Evolutionary conservation across 2,797 vertebrate species (phyloP).

Genomic region (Pristis pectinata): DNA sequence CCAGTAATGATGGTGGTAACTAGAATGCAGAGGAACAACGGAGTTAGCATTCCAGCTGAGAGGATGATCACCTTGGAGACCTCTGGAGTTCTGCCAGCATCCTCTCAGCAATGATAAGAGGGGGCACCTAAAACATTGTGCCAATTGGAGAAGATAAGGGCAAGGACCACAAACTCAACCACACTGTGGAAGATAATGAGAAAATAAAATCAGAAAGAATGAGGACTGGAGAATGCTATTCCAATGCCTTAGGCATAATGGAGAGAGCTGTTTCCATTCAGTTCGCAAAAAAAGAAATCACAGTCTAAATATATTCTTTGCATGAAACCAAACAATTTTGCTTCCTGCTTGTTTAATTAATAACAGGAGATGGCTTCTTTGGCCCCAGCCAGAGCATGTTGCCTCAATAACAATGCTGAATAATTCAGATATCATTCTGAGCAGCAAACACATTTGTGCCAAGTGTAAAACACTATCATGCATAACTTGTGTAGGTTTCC

Average conservation of each 20-base stretch:
- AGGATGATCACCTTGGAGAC: not conserved
- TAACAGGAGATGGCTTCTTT: not conserved
- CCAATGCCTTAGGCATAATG: not conserved
- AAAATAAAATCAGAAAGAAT: not conserved
- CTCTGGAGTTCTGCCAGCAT: not conserved
- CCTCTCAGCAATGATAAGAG: not conserved
- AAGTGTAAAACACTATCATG: not conserved
- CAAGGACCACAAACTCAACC: not conserved
- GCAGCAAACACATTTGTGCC: not conserved
- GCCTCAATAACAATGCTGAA: not conserved
- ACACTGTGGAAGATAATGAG: not conserved
- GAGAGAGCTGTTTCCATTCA: not conserved
- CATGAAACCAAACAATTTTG: not conserved
- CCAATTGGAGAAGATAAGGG: not conserved
- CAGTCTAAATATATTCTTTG: not conserved
- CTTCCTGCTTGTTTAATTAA: constrained; percentile 16
- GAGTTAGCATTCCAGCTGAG: not conserved
- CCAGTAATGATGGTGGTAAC: not conserved
- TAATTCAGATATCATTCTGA: not conserved
- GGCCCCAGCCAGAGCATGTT: not conserved
- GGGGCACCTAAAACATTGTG: not conserved
- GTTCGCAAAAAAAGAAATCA: not conserved
- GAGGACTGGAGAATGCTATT: not conserved
- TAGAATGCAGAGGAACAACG: not conserved
- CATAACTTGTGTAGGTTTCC: not conserved